Evolutionary conservation across 2,797 vertebrate genomes (phyloP), one percentile per base, ranked within the genome.

Genomic region (Muscicapa comitata): DNA sequence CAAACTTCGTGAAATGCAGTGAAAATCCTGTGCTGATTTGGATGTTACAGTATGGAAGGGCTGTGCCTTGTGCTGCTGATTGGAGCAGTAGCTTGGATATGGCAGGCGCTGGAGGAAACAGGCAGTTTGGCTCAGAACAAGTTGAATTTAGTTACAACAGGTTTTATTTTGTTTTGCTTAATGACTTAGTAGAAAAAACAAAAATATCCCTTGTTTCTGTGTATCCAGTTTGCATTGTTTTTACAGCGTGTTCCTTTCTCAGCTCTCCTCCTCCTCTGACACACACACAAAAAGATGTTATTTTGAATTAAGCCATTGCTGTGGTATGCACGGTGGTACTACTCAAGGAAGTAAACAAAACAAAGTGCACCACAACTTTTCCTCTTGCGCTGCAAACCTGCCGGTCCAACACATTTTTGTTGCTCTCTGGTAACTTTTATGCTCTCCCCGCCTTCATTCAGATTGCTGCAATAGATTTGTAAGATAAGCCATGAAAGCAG

Each of bases 121-220:
- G n/a, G 79, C 65, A 65, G 33, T 24, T 13, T 57, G 48, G 40
- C 75, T 74, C 37, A 10, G 43, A 62, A 71, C 40, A 57, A 47
- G 45, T 7, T 63, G 47, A 84, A 77, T 88, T 86, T 62, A 57
- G 76, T 81, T 57, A 24, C 29, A 63, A 31, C 33, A 48, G n/a
- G 63, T 72, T 95, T 95, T 82, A 38, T 77, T 91, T 85, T 88
- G 67, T 62, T 92, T 87, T 86, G 15, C 72, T 70, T 74, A 45
- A 59, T 47, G 58, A 45, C 48, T 92, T 80, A 57, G 35, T 75
- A 62, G 73, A 76, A 67, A 80, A 65, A 85, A 70, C 53, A 93
- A 79, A 95, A 91, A 66, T 61, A 50, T 54, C 47, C 17, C 66
- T 62, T 6, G 7, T 71, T 76, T 78, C 70, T 68, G 20, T 25